These are phyloP conservation scores for Sinocyclocheilus anshuiensis DNA, from an alignment of 2,113 vertebrate genomes.

Conservation along the genomic window DNA sequence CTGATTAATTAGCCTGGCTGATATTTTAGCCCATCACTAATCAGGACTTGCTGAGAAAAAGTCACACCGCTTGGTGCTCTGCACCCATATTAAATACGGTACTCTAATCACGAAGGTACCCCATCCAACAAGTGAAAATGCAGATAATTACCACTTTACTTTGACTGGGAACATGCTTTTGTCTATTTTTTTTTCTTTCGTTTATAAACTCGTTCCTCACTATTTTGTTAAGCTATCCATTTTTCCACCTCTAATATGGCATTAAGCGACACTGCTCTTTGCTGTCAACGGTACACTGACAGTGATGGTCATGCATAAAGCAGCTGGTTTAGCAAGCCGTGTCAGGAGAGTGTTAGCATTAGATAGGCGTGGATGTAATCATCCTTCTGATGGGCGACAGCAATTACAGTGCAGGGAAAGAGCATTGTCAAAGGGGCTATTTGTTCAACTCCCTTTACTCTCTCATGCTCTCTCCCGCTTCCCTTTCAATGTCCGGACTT, in stretches of 20 bases:
- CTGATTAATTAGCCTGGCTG: not conserved
- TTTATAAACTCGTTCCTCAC: not conserved
- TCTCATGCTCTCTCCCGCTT: not conserved
- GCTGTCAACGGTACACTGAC: slow-evolving; percentile 38
- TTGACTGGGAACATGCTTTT: not conserved
- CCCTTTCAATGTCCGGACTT: not conserved
- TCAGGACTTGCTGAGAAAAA: slow-evolving; percentile 57
- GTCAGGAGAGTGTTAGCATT: slow-evolving; percentile 20
- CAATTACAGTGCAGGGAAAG: slow-evolving; percentile 41
- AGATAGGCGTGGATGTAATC: slow-evolving; percentile 34
- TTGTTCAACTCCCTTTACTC: slow-evolving; percentile 25
- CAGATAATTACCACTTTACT: slow-evolving; percentile 3
- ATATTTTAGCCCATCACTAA: slow-evolving; percentile 32
- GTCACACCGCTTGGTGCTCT: slow-evolving; percentile 58
- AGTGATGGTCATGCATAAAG: not conserved
- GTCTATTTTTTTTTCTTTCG: not conserved
- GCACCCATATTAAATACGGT: slow-evolving; percentile 47
- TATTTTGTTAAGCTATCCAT: not conserved
- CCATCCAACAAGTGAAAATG: not conserved
- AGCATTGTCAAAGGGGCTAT: slow-evolving; percentile 15
- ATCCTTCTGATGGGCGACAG: slow-evolving; percentile 41
- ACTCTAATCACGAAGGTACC: slow-evolving; percentile 57
- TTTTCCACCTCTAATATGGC: slow-evolving; percentile 21
- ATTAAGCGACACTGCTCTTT: not conserved
- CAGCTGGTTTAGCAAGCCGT: slow-evolving; percentile 36